These are phyloP conservation scores for Leptestheria dahalacensis DNA, from an alignment of 1,140 invertebrate genomes.

Conservation along the genomic window DNA sequence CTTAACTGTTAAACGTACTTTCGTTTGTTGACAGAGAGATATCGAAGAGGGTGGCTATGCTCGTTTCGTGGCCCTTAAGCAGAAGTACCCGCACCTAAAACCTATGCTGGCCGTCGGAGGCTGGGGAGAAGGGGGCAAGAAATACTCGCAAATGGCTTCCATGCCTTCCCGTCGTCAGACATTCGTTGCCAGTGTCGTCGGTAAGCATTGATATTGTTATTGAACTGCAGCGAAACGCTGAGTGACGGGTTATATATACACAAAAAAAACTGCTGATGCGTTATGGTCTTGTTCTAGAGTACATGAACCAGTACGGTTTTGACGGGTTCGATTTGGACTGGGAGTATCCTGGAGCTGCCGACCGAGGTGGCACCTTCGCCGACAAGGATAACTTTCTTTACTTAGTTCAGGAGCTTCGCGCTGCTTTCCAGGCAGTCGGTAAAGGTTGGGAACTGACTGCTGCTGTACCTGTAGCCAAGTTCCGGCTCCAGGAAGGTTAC, in stretches of 20 bases:
- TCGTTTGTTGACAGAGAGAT: constrained; percentile 38
- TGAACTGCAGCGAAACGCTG: no score
- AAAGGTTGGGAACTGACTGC: constrained; percentile 71
- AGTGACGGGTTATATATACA: no score
- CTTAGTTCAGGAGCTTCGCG: constrained; percentile 36
- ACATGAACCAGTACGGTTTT: constrained; percentile 53
- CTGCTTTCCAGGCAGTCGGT: constrained; percentile 54
- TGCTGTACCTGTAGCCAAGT: constrained; percentile 69
- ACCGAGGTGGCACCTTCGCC: constrained; percentile 61
- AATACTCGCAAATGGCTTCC: constrained; percentile 63
- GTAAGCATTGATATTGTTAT: constrained; percentile 32
- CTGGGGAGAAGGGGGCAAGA: constrained; percentile 71
- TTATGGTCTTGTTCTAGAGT: not conserved
- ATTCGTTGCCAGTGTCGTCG: constrained; percentile 57
- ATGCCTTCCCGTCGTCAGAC: constrained; percentile 44
- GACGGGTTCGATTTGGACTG: constrained; percentile 72
- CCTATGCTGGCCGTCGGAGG: constrained; percentile 66
- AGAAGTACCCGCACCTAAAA: constrained; percentile 55
- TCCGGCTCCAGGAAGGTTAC: constrained; percentile 67
- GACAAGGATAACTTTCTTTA: constrained; percentile 48
- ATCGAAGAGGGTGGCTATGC: constrained; percentile 55
- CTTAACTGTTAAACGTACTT: not conserved
- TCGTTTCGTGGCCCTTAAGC: constrained; percentile 60
- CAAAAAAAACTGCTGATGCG: no score
- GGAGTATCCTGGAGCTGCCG: constrained; percentile 71